A percentile compares a stretch with the other conserved stretches of the same genome.
phyloP scores from a whole-genome alignment of 2,113 vertebrate genomes.

The Pseudopipra pipra region DNA sequence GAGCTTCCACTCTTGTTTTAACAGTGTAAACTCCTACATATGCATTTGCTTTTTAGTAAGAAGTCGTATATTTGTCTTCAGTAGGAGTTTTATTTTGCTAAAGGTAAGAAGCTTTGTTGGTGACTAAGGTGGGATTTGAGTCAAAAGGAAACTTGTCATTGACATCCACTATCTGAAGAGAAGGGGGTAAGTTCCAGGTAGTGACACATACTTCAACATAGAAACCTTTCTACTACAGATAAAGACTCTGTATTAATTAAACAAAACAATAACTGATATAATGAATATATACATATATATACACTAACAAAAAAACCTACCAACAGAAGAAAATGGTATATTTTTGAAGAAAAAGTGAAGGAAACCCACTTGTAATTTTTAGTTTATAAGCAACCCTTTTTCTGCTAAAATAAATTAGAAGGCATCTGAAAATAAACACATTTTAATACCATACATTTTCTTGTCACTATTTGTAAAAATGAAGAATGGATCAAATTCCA shows the following conservation, averaged over 20 bases:
- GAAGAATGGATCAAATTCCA: background rate
- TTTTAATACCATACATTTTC: background rate
- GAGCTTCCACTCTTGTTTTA: background rate
- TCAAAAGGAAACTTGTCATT: background rate
- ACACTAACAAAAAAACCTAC: background rate
- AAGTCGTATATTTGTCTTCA: background rate
- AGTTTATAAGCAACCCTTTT: background rate
- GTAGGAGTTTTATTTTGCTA: background rate
- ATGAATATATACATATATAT: background rate
- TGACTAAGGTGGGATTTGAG: background rate
- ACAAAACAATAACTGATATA: background rate
- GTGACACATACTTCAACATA: background rate
- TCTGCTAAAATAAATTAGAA: background rate
- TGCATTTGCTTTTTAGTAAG: background rate
- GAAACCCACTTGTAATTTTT: background rate
- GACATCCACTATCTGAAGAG: background rate
- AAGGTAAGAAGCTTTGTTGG: background rate
- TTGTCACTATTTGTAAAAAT: background rate
- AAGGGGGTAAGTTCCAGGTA: background rate
- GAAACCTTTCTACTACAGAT: background rate
- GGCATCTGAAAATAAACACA: background rate
- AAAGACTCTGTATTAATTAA: background rate
- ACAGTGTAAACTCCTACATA: too few relatives aligned
- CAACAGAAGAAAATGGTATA: background rate
- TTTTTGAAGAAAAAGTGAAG: background rate